Evolutionary conservation across 1,140 invertebrate genomes (phyloP).

Genomic region (Brachystomella parvula): DNA sequence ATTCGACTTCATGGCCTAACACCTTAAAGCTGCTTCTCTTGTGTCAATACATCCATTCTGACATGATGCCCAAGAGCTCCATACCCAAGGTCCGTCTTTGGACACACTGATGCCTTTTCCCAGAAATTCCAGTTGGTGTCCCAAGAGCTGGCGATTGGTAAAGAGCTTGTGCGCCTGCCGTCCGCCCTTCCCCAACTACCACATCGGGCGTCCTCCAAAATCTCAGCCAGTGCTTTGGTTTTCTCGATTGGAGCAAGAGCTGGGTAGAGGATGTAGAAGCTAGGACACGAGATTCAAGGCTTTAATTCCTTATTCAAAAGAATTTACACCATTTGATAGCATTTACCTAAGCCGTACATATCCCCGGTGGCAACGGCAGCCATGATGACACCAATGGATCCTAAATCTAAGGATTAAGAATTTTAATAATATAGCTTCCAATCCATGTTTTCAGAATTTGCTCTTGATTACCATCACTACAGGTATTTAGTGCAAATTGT

Average conservation of each 20-base stretch:
- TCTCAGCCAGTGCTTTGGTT: constrained; percentile 39
- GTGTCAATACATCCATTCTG: too few relatives aligned
- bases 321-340: too few relatives aligned
- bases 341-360: constrained; percentile 45
- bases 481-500: constrained; percentile 94
- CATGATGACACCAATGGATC: constrained; percentile 65
- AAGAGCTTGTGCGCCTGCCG: constrained; percentile 60
- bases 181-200: constrained; percentile 51
- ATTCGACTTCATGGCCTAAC: too few relatives aligned
- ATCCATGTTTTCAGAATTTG: too few relatives aligned
- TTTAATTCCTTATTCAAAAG: too few relatives aligned
- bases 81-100: background rate
- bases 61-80: too few relatives aligned
- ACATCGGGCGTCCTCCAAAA: constrained; percentile 38
- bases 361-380: constrained; percentile 59
- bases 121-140: constrained; percentile 60
- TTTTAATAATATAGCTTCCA: too few relatives aligned
- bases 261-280: constrained; percentile 49
- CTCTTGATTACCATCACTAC: constrained; percentile 67
- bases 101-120: constrained; percentile 43
- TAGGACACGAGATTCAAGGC: too few relatives aligned
- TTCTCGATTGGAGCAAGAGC: constrained; percentile 45
- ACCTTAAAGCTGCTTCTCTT: too few relatives aligned
- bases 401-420: too few relatives aligned
- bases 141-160: constrained; percentile 67